Conservation (phyloP, 2,888 invertebrate genomes). For the Pristionchus fissidentatus region DNA sequence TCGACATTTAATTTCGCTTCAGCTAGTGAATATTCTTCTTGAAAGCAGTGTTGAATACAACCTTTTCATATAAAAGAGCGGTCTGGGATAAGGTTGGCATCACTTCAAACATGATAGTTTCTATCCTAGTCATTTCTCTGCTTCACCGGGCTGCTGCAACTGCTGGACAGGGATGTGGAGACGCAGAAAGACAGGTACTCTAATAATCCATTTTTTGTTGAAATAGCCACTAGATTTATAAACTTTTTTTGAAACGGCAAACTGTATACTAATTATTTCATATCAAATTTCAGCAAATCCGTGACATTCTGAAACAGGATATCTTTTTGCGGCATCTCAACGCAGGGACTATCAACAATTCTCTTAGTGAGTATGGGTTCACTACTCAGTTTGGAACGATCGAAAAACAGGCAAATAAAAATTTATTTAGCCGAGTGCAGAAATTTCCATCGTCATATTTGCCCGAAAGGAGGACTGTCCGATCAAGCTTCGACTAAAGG, state of each 20-base stretch:
- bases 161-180: not conserved
- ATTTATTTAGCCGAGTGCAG: not conserved
- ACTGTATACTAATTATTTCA: not conserved
- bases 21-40: too few species aligned
- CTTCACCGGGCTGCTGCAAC: not conserved
- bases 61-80: too few species aligned
- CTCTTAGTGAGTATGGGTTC: not conserved
- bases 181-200: not conserved
- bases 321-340: constrained; percentile 1
- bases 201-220: not conserved
- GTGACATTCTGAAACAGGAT: not conserved
- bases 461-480: not conserved
- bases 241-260: too few species aligned
- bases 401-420: not conserved
- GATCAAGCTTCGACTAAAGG: not conserved
- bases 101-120: not conserved
- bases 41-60: too few species aligned
- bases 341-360: not conserved
- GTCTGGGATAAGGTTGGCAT: too few species aligned
- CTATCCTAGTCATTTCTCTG: not conserved
- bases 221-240: not conserved
- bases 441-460: constrained; percentile 25
- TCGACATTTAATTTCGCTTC: too few species aligned
- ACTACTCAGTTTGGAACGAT: too few species aligned
- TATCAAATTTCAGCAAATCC: not conserved